Evolutionary conservation across 2,888 invertebrate genomes (phyloP).

Genomic region (Eupithecia exiguata): DNA sequence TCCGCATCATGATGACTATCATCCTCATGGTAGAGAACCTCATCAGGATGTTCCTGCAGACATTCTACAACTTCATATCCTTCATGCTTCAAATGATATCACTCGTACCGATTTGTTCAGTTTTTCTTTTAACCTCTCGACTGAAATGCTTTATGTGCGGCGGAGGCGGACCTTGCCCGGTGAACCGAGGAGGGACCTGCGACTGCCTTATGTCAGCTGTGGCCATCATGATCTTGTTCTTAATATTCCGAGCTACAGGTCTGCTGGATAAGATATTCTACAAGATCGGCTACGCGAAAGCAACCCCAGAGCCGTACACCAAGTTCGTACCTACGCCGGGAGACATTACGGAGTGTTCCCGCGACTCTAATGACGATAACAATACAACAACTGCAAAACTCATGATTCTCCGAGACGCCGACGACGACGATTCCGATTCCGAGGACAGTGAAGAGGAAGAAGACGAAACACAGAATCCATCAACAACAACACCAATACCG

Average conservation of each 20-base stretch:
- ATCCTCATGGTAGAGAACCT: constrained; percentile 74
- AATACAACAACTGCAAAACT: too few species aligned
- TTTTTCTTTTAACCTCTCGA: constrained; percentile 66
- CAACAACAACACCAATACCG: not conserved
- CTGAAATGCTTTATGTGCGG: constrained; percentile 72
- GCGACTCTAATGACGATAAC: constrained; percentile 32
- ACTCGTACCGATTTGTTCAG: constrained; percentile 69
- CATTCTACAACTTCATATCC: constrained; percentile 72
- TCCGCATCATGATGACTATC: constrained; percentile 72
- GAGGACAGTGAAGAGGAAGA: not conserved
- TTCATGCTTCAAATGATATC: constrained; percentile 71
- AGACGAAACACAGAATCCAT: not conserved
- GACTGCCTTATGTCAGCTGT: constrained; percentile 69
- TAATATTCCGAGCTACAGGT: constrained; percentile 69
- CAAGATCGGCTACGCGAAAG: constrained; percentile 67
- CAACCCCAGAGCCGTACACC: constrained; percentile 42
- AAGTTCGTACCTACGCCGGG: constrained; percentile 64
- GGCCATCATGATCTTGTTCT: constrained; percentile 63
- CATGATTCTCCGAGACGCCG: not conserved
- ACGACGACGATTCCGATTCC: not conserved
- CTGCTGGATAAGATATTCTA: constrained; percentile 70
- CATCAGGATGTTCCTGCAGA: constrained; percentile 70
- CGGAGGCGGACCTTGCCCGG: constrained; percentile 68
- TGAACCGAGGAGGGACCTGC: constrained; percentile 65
- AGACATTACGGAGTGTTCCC: constrained; percentile 65